Conservation (phyloP, 2,888 invertebrate species). For the Tanytarsus gracilentus region DNA sequence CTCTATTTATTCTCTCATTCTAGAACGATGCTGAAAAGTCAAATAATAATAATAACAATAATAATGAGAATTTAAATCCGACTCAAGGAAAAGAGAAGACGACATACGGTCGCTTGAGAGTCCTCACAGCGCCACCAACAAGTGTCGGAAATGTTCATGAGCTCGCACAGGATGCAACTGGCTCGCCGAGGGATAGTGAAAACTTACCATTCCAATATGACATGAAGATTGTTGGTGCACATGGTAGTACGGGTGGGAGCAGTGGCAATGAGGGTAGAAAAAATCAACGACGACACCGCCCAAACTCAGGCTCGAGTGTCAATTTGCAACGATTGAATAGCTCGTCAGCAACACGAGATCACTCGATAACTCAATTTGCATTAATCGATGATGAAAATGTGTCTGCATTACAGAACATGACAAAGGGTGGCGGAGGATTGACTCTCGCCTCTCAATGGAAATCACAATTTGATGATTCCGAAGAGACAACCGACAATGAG, state of each 20-base stretch:
- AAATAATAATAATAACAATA: constrained; percentile 29
- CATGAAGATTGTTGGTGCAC: constrained; percentile 30
- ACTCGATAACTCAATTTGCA: constrained; percentile 82
- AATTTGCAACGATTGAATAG: constrained; percentile 32
- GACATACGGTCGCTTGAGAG: constrained; percentile 62
- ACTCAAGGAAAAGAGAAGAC: constrained; percentile 47
- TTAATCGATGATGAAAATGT: constrained; percentile 90
- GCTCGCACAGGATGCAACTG: constrained; percentile 37
- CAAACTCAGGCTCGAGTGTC: constrained; percentile 34
- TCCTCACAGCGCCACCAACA: constrained; percentile 56
- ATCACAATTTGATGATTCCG: constrained; percentile 91
- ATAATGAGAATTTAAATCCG: constrained; percentile 31
- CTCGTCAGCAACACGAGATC: constrained; percentile 55
- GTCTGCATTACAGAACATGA: constrained; percentile 79
- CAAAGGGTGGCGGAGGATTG: constrained; percentile 77
- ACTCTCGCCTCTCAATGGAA: constrained; percentile 93
- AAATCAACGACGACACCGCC: constrained; percentile 34
- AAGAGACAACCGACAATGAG: constrained; percentile 88
- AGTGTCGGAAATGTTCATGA: constrained; percentile 49
- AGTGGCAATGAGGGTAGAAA: constrained; percentile 31
- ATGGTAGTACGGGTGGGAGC: no score
- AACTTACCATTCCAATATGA: constrained; percentile 36
- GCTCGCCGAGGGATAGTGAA: constrained; percentile 35
- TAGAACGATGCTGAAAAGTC: constrained; percentile 31
- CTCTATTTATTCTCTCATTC: neutral